Base-by-base conservation (phyloP, 1,140 invertebrate genomes). In the Macrocentrus cingulum region DNA sequence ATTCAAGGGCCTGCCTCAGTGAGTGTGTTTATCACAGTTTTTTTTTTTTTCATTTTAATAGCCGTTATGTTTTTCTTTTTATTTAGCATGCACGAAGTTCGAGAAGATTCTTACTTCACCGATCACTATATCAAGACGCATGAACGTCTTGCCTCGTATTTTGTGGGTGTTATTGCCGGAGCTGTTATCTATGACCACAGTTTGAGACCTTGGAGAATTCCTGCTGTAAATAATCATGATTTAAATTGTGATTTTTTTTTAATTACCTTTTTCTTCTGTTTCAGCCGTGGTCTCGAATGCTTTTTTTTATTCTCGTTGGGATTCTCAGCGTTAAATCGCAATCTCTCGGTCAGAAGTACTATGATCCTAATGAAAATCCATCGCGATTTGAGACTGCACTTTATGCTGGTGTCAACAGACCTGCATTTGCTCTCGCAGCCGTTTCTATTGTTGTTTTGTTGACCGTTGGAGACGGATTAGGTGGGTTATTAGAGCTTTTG, bases 91-190 rank as follows among this genome's bases (percentile, higher is more conserved):
- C 56, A 56, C 6, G 58, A 60, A 8, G 37, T 72, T 20, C 60
- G 41, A 23, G 61, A 65, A 6, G 65, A 56, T 48, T 2, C 56
- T 37, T 75, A 72, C 32, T 75, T 72, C 49, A 51, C 57, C 7
- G 44, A 69, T 22, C 67, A 72, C 50, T 75, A 75, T 41, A 63
- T 72, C 18, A 71, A 69, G 60, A 66, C 71, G 13, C 71, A 75
- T 50, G 62, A 70, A 64, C 66, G 69, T 19, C 52, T 67, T 6
- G 62, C 65, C 13, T 45, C 69, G 9, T 75, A 71, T 60, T 62
- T 72, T 11, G 56, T 75, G 19, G 71, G 73, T 61, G 63, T 75
- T 53, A 61, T 74, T 16, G 20, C 53, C 25, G 73, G 73, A 45
- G 66, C 69, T 32, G 60, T 75, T 36, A 62, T 75, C 41, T 70